Base-by-base conservation (phyloP, 2,888 invertebrate genomes). In the Taenaris catops region DNA sequence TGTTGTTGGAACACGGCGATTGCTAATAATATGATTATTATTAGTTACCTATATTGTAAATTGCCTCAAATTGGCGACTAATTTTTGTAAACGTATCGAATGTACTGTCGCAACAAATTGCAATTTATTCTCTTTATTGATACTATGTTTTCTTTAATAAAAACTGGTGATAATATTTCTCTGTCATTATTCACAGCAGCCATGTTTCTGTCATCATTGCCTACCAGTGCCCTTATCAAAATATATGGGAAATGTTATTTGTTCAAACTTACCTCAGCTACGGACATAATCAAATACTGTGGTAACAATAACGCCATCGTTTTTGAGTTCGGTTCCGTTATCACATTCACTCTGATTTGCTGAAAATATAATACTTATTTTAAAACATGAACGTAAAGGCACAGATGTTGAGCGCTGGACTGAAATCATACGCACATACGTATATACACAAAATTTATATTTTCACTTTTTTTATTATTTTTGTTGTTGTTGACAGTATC, bases 221-320 rank as follows among this genome's bases (percentile, higher is more conserved):
- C n/a, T n/a, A n/a, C n/a, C n/a, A n/a, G n/a, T n/a, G n/a, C n/a
- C n/a, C n/a, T n/a, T n/a, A n/a, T n/a, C n/a, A n/a, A n/a, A n/a
- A n/a, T n/a, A n/a, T n/a, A n/a, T n/a, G n/a, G n/a, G n/a, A n/a
- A n/a, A n/a, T n/a, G n/a, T n/a, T n/a, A n/a, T n/a, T n/a, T n/a
- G n/a, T n/a, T n/a, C n/a, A n/a, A n/a, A n/a, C 57, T 61, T 32
- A 97, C 93, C 86, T 97, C 97, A 3, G 90, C 96, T 24, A 90
- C 79, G 0, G 96, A 94, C 37, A 97, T 92, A 8, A 96, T 81
- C 23, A 96, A 61, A 60, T 94, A 95, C 67, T 97, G 96, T 0
- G 96, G 96, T 5, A 96, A 55, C 51, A 95, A 83, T 89, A 91
- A 92, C 1, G 92, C 70, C 80, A 96, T 93, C 38, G 92, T 91